These are phyloP conservation scores for Drosophila acutilabella DNA, from an alignment of 2,888 invertebrate genomes.

Conservation along the genomic window DNA sequence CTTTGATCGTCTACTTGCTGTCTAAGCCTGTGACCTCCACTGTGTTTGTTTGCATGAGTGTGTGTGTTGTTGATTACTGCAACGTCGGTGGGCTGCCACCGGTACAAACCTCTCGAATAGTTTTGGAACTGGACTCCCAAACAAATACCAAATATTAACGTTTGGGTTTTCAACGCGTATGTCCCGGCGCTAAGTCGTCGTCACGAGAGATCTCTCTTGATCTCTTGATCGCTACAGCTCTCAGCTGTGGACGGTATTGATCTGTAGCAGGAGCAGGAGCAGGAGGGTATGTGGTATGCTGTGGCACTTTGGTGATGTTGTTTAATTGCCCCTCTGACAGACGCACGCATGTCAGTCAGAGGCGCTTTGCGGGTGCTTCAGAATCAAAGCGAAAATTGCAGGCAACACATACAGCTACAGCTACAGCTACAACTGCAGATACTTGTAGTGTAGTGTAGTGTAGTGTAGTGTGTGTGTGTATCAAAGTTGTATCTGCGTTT, in stretches of 20 bases:
- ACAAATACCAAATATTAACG: conserved; percentile 80
- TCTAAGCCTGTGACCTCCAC: conserved; percentile 20
- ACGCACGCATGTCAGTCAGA: conserved; percentile 70
- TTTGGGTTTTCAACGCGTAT: conserved; percentile 68
- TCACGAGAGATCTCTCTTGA: conserved; percentile 27
- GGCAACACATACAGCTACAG: conserved; percentile 38
- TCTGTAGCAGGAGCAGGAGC: conserved; percentile 14
- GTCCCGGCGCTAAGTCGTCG: conserved; percentile 51
- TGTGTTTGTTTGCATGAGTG: conserved; percentile 8
- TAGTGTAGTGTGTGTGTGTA: conserved; percentile 14
- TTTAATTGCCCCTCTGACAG: conserved; percentile 76
- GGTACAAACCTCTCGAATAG: conserved; percentile 40
- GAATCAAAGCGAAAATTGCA: conserved; percentile 71
- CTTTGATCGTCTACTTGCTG: conserved; percentile 1
- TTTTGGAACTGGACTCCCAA: conserved; percentile 62
- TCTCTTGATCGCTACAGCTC: neutral
- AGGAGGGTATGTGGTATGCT: conserved; percentile 14
- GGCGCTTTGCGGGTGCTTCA: conserved; percentile 40
- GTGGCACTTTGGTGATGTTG: conserved; percentile 71
- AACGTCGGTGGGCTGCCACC: conserved; percentile 69
- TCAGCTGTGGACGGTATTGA: conserved; percentile 4
- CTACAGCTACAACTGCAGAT: conserved; percentile 36
- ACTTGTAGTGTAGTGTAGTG: conserved; percentile 11
- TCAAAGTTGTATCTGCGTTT: conserved; percentile 59
- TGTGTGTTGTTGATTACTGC: conserved; percentile 25